Percentiles rank a stretch among this genome's conserved stretches.
Conservation (phyloP, 2,888 invertebrate species). For the Lasioglossum oenotherae region DNA sequence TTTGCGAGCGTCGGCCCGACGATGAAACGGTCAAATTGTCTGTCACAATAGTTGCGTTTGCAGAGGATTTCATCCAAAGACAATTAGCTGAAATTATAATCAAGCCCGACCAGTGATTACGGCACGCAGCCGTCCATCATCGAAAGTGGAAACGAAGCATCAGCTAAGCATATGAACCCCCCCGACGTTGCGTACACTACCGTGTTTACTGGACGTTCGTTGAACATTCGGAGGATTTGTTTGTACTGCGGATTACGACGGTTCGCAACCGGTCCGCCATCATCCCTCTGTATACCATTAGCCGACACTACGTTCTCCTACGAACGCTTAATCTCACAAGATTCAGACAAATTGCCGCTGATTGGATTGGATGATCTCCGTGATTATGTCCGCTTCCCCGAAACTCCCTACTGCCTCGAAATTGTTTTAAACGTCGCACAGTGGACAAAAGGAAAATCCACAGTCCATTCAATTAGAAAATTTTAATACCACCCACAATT, state of each 20-base stretch:
- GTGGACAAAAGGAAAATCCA: background rate
- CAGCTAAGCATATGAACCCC: constrained; percentile 36
- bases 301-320: constrained; percentile 60
- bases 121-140: constrained; percentile 30
- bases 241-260: constrained; percentile 76
- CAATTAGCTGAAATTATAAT: constrained; percentile 69
- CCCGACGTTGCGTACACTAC: constrained; percentile 32
- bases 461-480: background rate
- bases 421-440: background rate
- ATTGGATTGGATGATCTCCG: constrained; percentile 60
- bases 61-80: constrained; percentile 45
- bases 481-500: background rate
- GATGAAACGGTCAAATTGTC: constrained; percentile 39
- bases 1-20: background rate
- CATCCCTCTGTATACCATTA: constrained; percentile 52
- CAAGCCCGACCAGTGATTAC: constrained; percentile 61
- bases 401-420: background rate
- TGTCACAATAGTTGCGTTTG: constrained; percentile 26
- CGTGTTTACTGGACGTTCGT: constrained; percentile 67
- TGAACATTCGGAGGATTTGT: constrained; percentile 73
- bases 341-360: constrained; percentile 63
- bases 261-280: constrained; percentile 53
- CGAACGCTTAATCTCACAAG: constrained; percentile 61
- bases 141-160: constrained; percentile 47
- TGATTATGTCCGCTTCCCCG: constrained; percentile 39